Evolutionary conservation across 2,113 vertebrate genomes (phyloP), one percentile per base, ranked within the genome.

Genomic region (Mesoclemmys tuberculata): DNA sequence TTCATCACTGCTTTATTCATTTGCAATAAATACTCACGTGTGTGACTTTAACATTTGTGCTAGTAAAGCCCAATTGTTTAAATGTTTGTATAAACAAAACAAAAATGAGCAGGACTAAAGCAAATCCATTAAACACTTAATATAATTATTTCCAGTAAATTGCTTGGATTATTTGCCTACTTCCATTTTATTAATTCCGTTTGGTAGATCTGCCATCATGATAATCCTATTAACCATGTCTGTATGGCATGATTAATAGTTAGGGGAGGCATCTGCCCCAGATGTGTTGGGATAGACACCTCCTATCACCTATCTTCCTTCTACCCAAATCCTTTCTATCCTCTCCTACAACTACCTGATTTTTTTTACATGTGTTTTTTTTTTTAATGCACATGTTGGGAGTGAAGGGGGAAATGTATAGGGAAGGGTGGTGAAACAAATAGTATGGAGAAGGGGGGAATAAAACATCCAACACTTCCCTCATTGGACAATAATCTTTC

Each of bases 401-500:
- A 52, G 56, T 79, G 21, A 90, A 80, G 9, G 16, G 35, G 46
- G 83, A 87, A 89, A 52, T 44, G n/a, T 0, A 46, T 48, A 12
- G 0, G 0, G 24, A 74, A 78, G 6, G 0, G 48, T 22, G 2
- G 5, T 21, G 64, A 19, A 71, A 68, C 64, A 71, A 38, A 21
- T 38, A 38, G 19, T n/a, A 19, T 19, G 5, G 64, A 71, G 9
- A 22, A n/a, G 18, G 64, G 31, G n/a, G 19, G 18, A n/a, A 10
- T 38, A 3, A 68, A 16, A 16, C 61, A 68, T 68, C 13, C 61
- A 8, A 19, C 14, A 22, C 64, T 71, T 71, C n/a, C n/a, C 8
- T 22, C 22, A 19, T 22, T 71, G 64, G 19, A 71, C n/a, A 71
- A 22, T 71, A 19, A 22, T 71, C 19, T 38, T 71, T 71, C 16